phyloP scores from a whole-genome alignment of 37 sponge, comb jelly and placozoan species.

The Tethya wilhelma region DNA sequence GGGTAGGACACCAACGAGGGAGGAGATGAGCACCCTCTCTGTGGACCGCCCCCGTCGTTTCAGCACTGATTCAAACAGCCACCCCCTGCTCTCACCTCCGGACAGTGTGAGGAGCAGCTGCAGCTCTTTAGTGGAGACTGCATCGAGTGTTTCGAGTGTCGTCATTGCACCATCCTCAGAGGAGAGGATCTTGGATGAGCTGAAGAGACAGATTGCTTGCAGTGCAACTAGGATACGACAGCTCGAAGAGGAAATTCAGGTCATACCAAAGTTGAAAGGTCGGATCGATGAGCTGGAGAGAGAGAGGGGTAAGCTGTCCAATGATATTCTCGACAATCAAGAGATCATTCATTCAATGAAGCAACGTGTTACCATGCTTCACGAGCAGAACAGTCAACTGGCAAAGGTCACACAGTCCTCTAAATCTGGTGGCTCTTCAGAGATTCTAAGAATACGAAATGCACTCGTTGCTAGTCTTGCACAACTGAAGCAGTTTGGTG shows the following conservation, averaged over 20 bases:
- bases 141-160: not conserved
- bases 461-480: conserved; percentile 62
- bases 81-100: conserved; percentile 22
- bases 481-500: conserved; percentile 63
- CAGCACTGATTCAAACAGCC: too few relatives aligned
- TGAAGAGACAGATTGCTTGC: conserved; percentile 30
- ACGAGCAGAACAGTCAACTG: conserved; percentile 64
- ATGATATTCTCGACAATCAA: conserved; percentile 46
- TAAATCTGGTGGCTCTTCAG: conserved; percentile 13
- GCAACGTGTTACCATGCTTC: conserved; percentile 57
- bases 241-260: conserved; percentile 27
- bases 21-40: too few relatives aligned
- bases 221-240: conserved; percentile 3
- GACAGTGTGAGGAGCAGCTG: conserved; percentile 26
- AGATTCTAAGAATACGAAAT: conserved; percentile 48
- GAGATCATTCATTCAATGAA: conserved; percentile 47
- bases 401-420: conserved; percentile 28
- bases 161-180: conserved; percentile 11
- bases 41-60: too few relatives aligned
- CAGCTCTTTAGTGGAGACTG: conserved; percentile 30
- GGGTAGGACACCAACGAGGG: not conserved
- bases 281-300: conserved; percentile 22
- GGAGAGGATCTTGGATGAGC: conserved; percentile 24
- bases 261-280: conserved; percentile 19
- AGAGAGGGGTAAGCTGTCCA: conserved; percentile 28